These are phyloP conservation scores for Amblyopsis rosae DNA, from an alignment of 2,113 vertebrate genomes.

Conservation along the genomic window DNA sequence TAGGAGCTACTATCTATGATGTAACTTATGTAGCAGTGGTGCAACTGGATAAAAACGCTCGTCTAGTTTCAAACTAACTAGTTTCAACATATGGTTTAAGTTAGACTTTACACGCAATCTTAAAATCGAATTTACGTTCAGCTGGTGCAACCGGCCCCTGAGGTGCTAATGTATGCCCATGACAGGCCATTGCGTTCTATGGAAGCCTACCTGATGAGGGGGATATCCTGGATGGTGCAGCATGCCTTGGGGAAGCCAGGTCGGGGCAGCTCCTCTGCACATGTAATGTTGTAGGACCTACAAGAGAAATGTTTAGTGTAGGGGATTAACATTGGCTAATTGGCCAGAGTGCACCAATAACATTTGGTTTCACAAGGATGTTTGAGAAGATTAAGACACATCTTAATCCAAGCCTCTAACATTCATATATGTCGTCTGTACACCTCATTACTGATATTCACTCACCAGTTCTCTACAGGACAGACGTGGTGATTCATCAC, in stretches of 20 bases:
- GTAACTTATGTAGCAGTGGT: no score
- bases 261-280: constrained; percentile 81
- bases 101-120: no score
- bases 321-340: not conserved
- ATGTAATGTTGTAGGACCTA: constrained; percentile 91
- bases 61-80: no score
- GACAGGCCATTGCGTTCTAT: constrained; percentile 30
- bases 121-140: no score
- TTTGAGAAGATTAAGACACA: no score
- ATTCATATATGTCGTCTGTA: not conserved
- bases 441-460: not conserved
- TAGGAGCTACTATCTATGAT: no score
- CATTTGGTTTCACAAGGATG: not conserved
- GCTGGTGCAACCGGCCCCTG: no score
- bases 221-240: constrained; percentile 89
- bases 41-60: no score
- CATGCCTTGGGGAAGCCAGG: constrained; percentile 89
- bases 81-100: no score
- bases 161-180: constrained; percentile 39
- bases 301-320: constrained; percentile 10
- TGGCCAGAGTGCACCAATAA: not conserved
- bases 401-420: not conserved
- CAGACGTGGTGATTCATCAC: constrained; percentile 95
- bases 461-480: constrained; percentile 93
- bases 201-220: constrained; percentile 84